Evolutionary conservation across 92 coral and sea anemone species (phyloP), one percentile per base, ranked within the genome.

Genomic region (Parazoanthus atlanticus): DNA sequence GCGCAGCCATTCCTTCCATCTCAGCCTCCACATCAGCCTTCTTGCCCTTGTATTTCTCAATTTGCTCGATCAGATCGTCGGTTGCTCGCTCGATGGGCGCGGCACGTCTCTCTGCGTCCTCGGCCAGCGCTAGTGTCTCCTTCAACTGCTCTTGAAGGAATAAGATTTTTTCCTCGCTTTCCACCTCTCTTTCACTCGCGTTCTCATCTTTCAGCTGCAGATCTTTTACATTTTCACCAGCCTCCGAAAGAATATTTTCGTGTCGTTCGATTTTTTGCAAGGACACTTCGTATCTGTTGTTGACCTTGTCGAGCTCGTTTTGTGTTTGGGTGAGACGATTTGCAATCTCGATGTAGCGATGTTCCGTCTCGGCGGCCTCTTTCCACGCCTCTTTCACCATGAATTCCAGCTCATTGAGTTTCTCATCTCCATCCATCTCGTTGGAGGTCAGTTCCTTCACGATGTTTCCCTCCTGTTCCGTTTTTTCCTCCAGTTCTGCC

Each of bases 391-490:
- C 98, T 38, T 91, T 91, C 40, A 92, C 74, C 87, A 73, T 88
- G 13, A 83, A 88, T 74, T 96, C 97, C 72, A 92, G 25, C 54
- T 88, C 92, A 49, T 88, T 86, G 34, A 94, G 56, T 73, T 90
- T 85, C 61, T 94, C 97, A 69, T 94, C 97, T 30, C 94, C 97
- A 32, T 94, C 97, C 47, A 91, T 76, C 91, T 94, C 96, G 52
- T 86, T 93, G 47, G 81, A 90, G 80, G 92, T 94, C 67, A 94
- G 88, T 38, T 94, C 92, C 34, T 91, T 91, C 21, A 94, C 98
- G 0, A 89, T 79, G 54, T 91, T 92, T 11, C 93, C 93, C 61
- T 92, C 97, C 2, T 83, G 76, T 40, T 91, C 94, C 25, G 73
- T 74, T 67, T 93, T 94, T n/a, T 86, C 85, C 61, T 91, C 91